A percentile compares a stretch with the other conserved stretches of the same genome.
Evolutionary conservation across 2,888 invertebrate species (phyloP).

Genomic region (Gisinianus flammeolus): DNA sequence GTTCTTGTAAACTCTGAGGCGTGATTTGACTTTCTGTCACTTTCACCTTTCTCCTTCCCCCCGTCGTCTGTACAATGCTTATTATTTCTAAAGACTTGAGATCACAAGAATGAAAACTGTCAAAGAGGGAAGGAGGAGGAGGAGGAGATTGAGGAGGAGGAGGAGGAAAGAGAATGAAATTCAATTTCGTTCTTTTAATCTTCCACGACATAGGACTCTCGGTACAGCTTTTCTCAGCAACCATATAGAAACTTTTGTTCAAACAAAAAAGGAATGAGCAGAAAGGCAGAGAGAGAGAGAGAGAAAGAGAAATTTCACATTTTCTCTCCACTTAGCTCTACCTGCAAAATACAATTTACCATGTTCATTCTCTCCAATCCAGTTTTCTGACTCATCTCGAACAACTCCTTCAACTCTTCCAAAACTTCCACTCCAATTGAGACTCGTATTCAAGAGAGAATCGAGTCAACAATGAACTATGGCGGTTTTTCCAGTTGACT

Average conservation of each 20-base stretch:
- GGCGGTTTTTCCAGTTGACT: not conserved
- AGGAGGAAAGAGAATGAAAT: not conserved
- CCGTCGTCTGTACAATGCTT: not conserved
- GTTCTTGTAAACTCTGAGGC: no score
- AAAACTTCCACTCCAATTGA: not conserved
- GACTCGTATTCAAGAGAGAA: not conserved
- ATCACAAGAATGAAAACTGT: not conserved
- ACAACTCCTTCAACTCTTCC: not conserved
- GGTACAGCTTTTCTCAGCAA: not conserved
- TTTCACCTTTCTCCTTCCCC: not conserved
- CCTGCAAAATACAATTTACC: not conserved
- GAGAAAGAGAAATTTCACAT: not conserved
- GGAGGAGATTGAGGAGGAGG: no score
- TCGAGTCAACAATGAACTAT: not conserved
- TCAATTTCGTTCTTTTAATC: not conserved
- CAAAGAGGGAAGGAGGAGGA: not conserved
- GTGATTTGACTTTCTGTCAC: conserved; percentile 25
- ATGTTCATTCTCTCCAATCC: not conserved
- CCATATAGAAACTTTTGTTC: not conserved
- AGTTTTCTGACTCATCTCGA: not conserved
- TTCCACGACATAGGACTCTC: not conserved
- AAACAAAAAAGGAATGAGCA: not conserved
- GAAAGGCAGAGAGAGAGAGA: not conserved
- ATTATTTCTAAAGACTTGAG: not conserved
- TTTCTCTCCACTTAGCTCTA: not conserved